Percentiles rank a stretch among this genome's conserved stretches.
Conservation (phyloP, 2,113 vertebrate species). For the Oreochromis spilurus region DNA sequence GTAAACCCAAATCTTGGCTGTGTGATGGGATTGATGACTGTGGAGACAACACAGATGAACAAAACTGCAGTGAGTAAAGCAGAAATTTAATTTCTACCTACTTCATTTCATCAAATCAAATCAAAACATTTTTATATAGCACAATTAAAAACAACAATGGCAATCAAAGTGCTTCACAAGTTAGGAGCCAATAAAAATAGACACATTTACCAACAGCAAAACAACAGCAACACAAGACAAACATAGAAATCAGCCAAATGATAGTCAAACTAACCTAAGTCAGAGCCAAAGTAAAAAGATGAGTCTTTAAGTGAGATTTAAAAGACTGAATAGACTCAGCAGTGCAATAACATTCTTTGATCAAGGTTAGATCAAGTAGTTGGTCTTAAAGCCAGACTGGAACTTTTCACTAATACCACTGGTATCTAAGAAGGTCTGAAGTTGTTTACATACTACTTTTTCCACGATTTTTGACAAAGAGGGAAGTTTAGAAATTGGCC, state of each 20-base stretch:
- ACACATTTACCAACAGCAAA: not conserved
- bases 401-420: accelerated
- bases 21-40: constrained; percentile 86
- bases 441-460: not conserved
- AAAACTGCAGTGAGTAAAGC: constrained; percentile 76
- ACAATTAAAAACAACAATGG: not conserved
- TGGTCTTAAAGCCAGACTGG: not conserved
- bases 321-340: not conserved
- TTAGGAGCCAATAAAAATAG: not conserved
- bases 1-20: constrained; percentile 83
- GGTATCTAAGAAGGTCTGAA: not conserved
- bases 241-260: not conserved
- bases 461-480: not conserved
- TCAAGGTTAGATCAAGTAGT: not conserved
- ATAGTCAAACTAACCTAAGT: accelerated
- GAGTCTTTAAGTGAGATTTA: not conserved
- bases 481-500: accelerated
- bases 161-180: not conserved
- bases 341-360: not conserved
- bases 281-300: not conserved
- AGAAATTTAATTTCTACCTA: accelerated
- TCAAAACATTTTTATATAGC: not conserved
- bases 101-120: not conserved
- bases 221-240: not conserved
- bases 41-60: constrained; percentile 82